phyloP scores from a whole-genome alignment of 2,113 vertebrate species.

The Podilymbus podiceps region DNA sequence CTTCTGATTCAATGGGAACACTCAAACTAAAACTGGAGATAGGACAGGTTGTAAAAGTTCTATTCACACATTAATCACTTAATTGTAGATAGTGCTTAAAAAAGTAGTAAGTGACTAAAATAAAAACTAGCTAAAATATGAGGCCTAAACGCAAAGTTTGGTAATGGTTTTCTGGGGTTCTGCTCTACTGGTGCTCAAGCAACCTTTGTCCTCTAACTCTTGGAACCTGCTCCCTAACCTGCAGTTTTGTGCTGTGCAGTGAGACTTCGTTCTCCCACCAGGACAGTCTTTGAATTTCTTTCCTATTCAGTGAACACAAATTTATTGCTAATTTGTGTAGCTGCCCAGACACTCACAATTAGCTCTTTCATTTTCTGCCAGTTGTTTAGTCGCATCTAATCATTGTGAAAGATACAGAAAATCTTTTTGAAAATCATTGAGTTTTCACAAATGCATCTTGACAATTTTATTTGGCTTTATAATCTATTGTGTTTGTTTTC shows the following conservation, averaged over 20 bases:
- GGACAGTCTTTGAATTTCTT: not conserved
- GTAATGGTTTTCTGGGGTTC: not conserved
- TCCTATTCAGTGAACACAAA: not conserved
- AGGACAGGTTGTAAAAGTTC: not conserved
- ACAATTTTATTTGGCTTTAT: constrained; percentile 37
- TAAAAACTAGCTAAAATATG: not conserved
- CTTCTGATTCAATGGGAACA: not conserved
- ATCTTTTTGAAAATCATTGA: not conserved
- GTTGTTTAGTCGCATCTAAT: constrained; percentile 15
- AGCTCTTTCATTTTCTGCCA: not conserved
- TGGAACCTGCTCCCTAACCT: not conserved
- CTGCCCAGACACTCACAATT: not conserved
- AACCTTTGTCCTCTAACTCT: not conserved
- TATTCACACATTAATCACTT: not conserved
- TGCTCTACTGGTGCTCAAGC: not conserved
- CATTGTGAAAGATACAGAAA: not conserved
- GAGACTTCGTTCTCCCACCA: not conserved
- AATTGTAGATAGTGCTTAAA: not conserved
- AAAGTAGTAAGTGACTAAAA: not conserved
- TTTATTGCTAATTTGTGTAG: not conserved
- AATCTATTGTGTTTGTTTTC: constrained; percentile 20
- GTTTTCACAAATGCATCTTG: constrained; percentile 31
- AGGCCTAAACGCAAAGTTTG: not conserved
- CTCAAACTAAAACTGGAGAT: not conserved
- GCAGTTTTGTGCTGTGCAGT: not conserved